These are phyloP conservation scores for Melieria picta DNA, from an alignment of 2,888 invertebrate genomes.

Conservation along the genomic window DNA sequence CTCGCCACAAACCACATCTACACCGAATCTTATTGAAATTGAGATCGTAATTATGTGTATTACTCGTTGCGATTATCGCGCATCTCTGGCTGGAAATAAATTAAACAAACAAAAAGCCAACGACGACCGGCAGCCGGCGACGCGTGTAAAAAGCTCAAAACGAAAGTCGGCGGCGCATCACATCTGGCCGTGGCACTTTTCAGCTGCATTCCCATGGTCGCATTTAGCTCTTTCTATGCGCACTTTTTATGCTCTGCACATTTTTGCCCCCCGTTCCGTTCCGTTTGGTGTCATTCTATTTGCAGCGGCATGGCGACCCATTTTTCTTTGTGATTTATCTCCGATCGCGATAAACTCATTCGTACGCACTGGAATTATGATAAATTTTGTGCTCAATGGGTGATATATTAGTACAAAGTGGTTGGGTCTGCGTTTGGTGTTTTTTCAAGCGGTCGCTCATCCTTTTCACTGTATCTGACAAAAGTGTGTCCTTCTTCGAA, in stretches of 20 bases:
- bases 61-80: conserved; percentile 23
- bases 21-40: conserved; percentile 24
- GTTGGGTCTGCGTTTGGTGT: too few relatives aligned
- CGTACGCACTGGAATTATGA: conserved; percentile 20
- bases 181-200: too few relatives aligned
- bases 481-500: too few relatives aligned
- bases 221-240: too few relatives aligned
- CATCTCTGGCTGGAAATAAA: conserved; percentile 17
- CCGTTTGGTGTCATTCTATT: too few relatives aligned
- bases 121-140: neutral
- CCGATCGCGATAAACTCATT: conserved; percentile 28
- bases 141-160: too few relatives aligned
- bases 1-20: conserved; percentile 7
- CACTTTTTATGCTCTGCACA: too few relatives aligned
- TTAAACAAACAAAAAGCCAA: conserved; percentile 22
- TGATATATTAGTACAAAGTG: neutral
- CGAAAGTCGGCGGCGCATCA: too few relatives aligned
- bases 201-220: too few relatives aligned
- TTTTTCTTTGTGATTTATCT: conserved; percentile 26
- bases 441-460: too few relatives aligned
- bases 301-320: neutral
- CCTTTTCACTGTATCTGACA: too few relatives aligned
- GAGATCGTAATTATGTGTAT: conserved; percentile 32
- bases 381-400: conserved; percentile 23
- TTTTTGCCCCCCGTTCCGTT: too few relatives aligned